Percentiles rank a stretch among this genome's conserved stretches.
These are phyloP conservation scores for Ornithoptera alexandrae DNA, from an alignment of 2,888 invertebrate species.

Conservation along the genomic window DNA sequence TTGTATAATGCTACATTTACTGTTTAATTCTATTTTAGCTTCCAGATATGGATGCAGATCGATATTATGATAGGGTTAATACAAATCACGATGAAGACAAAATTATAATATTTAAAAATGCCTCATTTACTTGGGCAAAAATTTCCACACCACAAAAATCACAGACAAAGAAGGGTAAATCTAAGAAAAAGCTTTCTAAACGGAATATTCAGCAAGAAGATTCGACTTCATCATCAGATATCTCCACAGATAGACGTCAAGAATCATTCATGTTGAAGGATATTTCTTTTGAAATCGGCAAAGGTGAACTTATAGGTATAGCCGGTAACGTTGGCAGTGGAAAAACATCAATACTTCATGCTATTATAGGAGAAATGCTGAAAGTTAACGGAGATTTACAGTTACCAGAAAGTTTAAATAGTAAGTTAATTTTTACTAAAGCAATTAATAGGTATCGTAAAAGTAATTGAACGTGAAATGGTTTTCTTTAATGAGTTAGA, in stretches of 20 bases:
- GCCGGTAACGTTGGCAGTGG: constrained; percentile 95
- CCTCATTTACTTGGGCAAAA: constrained; percentile 81
- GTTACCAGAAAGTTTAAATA: constrained; percentile 83
- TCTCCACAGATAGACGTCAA: constrained; percentile 28
- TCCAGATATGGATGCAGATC: constrained; percentile 81
- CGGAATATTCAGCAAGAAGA: constrained; percentile 53
- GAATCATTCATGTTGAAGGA: constrained; percentile 61
- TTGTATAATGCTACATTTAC: background rate
- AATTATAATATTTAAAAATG: constrained; percentile 80
- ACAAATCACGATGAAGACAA: constrained; percentile 76
- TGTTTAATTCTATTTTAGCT: constrained; percentile 63
- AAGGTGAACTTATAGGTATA: constrained; percentile 91
- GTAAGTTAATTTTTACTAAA: constrained; percentile 56
- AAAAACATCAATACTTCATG: constrained; percentile 91
- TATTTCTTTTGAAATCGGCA: constrained; percentile 60
- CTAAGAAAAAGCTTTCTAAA: constrained; percentile 60
- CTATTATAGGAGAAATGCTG: constrained; percentile 91
- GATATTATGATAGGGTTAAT: constrained; percentile 81
- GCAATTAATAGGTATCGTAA: no score
- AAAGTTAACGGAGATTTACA: constrained; percentile 85
- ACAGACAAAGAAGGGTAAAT: constrained; percentile 69
- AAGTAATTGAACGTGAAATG: no score
- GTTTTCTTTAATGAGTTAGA: no score
- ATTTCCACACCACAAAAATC: constrained; percentile 48
- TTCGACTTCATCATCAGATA: constrained; percentile 55